Conservation (phyloP, 1,140 invertebrate genomes). For the Magallana ariakensis region DNA sequence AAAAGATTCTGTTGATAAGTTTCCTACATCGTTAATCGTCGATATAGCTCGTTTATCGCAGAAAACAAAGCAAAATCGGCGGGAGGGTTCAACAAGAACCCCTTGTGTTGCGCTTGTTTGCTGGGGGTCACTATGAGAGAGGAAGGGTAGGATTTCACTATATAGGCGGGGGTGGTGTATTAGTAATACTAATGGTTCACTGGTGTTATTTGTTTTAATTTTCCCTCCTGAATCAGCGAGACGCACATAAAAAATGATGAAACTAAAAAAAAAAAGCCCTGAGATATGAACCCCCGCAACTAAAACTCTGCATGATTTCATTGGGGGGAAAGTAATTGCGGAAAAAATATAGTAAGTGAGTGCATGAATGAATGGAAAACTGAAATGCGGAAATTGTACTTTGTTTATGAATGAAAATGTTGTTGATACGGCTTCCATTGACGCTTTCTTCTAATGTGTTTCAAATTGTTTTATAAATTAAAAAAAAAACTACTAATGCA, state of each 20-base stretch:
- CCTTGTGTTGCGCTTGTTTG: not conserved
- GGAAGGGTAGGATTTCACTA: not conserved
- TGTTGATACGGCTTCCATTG: not conserved
- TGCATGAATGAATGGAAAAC: not conserved
- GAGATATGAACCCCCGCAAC: constrained; percentile 1
- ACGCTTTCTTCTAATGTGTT: too few species aligned
- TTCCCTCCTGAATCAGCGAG: not conserved
- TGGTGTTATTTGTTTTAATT: not conserved
- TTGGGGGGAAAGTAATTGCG: not conserved
- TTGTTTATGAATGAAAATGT: not conserved
- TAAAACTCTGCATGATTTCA: not conserved
- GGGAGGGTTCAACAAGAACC: not conserved
- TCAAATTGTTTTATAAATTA: not conserved
- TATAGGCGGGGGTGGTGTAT: not conserved
- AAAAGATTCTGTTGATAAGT: too few species aligned
- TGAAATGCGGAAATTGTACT: constrained; percentile 6
- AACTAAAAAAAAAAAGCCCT: not conserved
- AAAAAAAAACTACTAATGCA: not conserved
- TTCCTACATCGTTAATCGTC: too few species aligned
- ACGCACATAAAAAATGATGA: not conserved
- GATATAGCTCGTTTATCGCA: too few species aligned
- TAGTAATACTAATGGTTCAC: not conserved
- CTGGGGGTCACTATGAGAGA: not conserved
- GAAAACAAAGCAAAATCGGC: too few species aligned
- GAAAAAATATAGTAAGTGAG: not conserved